Evolutionary conservation across 2,888 invertebrate genomes (phyloP).

Genomic region (Eristalinus sepulchralis): DNA sequence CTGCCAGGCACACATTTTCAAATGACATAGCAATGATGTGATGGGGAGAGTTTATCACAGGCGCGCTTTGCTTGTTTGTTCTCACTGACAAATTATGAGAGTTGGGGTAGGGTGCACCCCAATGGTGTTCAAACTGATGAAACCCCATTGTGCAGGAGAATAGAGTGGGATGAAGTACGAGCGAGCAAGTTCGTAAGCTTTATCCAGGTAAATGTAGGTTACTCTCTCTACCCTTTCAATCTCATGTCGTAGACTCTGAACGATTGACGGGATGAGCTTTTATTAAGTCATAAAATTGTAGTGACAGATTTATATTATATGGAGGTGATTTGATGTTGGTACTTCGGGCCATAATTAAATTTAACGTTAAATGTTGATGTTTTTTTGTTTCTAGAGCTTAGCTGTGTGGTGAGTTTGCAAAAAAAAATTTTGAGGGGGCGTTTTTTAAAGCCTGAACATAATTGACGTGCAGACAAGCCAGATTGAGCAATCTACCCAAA

Average conservation of each 20-base stretch:
- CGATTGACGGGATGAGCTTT: neutral
- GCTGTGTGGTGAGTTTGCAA: too few relatives aligned
- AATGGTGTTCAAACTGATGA: neutral
- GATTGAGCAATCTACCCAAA: too few relatives aligned
- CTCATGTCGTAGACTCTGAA: neutral
- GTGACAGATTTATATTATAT: neutral
- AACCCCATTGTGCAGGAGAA: constrained; percentile 7
- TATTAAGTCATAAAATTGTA: neutral
- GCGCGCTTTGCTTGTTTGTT: neutral
- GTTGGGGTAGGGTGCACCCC: constrained; percentile 8
- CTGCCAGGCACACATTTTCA: neutral
- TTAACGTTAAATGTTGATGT: too few relatives aligned
- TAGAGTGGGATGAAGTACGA: constrained; percentile 6
- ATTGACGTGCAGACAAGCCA: too few relatives aligned
- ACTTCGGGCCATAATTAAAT: neutral
- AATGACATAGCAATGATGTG: neutral
- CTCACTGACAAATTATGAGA: neutral
- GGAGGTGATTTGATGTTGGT: neutral
- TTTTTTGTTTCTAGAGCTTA: too few relatives aligned
- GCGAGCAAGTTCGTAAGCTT: constrained; percentile 29
- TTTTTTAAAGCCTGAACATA: too few relatives aligned
- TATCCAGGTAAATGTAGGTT: constrained; percentile 53
- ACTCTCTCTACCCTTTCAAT: neutral
- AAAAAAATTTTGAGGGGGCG: too few relatives aligned
- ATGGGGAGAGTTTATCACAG: neutral